Base-by-base conservation (phyloP, 2,113 vertebrate genomes). In the Brachypodius melanocephalos region DNA sequence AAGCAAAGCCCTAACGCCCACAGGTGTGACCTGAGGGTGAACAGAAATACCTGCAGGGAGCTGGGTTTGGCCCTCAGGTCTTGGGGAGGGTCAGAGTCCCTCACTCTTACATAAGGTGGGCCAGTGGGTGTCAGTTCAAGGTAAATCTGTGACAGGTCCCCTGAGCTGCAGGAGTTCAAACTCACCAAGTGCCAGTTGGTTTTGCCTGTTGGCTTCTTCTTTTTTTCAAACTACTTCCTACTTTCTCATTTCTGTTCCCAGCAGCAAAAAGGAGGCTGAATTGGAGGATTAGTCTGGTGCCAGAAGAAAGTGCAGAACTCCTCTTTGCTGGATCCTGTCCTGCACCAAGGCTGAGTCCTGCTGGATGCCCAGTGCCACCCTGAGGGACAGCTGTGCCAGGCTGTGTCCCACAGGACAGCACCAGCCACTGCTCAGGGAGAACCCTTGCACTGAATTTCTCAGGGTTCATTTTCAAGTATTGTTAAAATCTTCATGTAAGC, bases 31-130 rank as follows among this genome's bases (percentile, higher is more conserved):
- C 58, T 2, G 14, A 78, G 66, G 67, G 40, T 32, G 66, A 4
- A 7, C 91, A 80, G 76, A 95, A 95, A 91, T 84, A 91, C 22
- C 85, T 55, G 24, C 24, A 18, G 59, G 76, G 91, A 88, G 87
- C 82, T 52, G 75, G 9, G 1, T 38, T 54, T 66, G 66, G 58
- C 25, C 49, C 42, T 48, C 16, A 46, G 79, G 28, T 22, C 58
- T 11, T 19, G 18, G 79, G 58, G 40, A 91, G 84, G 62, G 45
- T 40, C 73, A 84, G 34, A 10, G 15, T 24, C 25, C 54, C 29
- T 17, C 20, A 3, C n/a, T 46, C 49, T 95, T 95, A 52, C 40
- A 8, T 91, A 86, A 93, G 0, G 9, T 15, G 6, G 36, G 75
- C 49, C 14, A 11, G 17, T 1, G 18, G 46, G 61, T 34, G 40